Percentiles rank a stretch among this genome's conserved stretches.
Conservation (phyloP, 1,140 invertebrate genomes). For the Anoplophora glabripennis region DNA sequence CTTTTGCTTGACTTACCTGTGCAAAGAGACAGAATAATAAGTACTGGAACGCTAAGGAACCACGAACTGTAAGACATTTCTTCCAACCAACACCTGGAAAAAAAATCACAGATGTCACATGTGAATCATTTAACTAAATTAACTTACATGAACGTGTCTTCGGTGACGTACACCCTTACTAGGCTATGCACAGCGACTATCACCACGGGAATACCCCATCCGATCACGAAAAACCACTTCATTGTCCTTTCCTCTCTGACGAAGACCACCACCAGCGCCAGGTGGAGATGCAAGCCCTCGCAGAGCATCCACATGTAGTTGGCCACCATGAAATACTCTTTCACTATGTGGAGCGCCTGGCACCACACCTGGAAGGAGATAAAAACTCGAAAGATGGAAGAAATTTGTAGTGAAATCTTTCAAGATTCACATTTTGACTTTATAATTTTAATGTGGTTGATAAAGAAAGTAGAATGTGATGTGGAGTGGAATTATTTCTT, state of each 20-base stretch:
- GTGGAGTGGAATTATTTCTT: no score
- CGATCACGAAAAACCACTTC: slow-evolving; percentile 73
- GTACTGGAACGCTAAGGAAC: slow-evolving; percentile 71
- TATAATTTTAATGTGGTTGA: no score
- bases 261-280: slow-evolving; percentile 71
- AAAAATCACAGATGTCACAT: slow-evolving; percentile 12
- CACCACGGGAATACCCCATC: slow-evolving; percentile 71
- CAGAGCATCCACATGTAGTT: slow-evolving; percentile 94
- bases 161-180: slow-evolving; percentile 54
- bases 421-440: no score
- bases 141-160: slow-evolving; percentile 64
- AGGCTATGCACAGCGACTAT: slow-evolving; percentile 62
- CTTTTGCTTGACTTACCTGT: slow-evolving; percentile 19
- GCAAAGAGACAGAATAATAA: slow-evolving; percentile 46
- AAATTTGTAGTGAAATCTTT: background rate
- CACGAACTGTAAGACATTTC: slow-evolving; percentile 65
- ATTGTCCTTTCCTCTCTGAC: slow-evolving; percentile 60
- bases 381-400: background rate
- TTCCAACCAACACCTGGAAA: slow-evolving; percentile 76
- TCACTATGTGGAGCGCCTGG: slow-evolving; percentile 71
- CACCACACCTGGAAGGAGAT: slow-evolving; percentile 64
- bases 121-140: background rate
- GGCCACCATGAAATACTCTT: slow-evolving; percentile 81
- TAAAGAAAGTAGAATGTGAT: no score
- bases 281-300: slow-evolving; percentile 85